A percentile compares a stretch with the other conserved stretches of the same genome.
Evolutionary conservation across 2,888 invertebrate genomes (phyloP).

Genomic region (Drosophila nr. medialis): DNA sequence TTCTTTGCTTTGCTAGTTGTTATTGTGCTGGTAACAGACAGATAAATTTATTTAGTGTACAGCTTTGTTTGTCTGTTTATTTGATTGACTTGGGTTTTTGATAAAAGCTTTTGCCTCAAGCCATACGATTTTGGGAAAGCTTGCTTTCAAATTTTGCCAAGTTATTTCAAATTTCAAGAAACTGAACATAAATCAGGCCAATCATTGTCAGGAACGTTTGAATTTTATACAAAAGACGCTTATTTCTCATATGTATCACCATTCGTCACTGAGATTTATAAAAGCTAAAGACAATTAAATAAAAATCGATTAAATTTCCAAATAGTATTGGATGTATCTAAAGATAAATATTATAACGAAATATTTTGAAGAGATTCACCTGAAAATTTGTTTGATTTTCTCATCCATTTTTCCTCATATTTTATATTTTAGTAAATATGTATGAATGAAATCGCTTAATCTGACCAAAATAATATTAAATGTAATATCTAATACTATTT

Average conservation of each 20-base stretch:
- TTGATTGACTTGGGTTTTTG: constrained; percentile 64
- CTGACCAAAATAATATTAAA: neutral
- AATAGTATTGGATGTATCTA: neutral
- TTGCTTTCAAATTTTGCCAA: neutral
- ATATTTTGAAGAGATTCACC: too few relatives aligned
- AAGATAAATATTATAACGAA: neutral
- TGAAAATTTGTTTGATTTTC: too few relatives aligned
- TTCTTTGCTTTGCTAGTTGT: constrained; percentile 15
- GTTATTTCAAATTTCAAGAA: too few relatives aligned
- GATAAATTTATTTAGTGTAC: constrained; percentile 65
- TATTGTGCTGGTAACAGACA: constrained; percentile 33
- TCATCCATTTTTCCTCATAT: too few relatives aligned
- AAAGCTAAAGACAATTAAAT: neutral
- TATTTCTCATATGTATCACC: neutral
- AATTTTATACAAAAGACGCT: neutral
- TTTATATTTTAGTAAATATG: too few relatives aligned
- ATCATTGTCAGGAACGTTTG: neutral
- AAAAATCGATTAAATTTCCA: neutral
- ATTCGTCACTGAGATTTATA: neutral
- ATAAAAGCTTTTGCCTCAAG: constrained; percentile 57
- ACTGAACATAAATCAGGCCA: neutral
- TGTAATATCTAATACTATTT: neutral
- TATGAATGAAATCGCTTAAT: too few relatives aligned
- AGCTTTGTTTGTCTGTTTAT: constrained; percentile 70
- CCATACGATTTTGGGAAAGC: constrained; percentile 43